Conservation (phyloP, 2,797 vertebrate species). For the Salmo trutta region DNA sequence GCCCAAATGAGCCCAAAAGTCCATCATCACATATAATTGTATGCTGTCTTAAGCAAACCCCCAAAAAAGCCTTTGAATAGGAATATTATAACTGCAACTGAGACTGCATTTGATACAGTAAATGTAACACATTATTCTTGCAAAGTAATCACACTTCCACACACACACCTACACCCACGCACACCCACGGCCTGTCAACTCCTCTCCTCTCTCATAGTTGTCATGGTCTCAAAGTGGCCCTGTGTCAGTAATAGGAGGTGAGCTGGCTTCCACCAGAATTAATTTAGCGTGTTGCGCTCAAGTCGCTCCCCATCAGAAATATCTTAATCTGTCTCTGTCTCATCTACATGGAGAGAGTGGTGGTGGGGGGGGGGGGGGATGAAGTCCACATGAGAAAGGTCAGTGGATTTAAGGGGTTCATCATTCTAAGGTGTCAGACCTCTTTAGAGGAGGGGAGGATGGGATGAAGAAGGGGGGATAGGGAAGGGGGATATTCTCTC, state of each 20-base stretch:
- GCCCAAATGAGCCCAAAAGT: too few relatives aligned
- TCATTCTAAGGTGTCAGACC: constrained; percentile 69
- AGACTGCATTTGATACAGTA: not conserved
- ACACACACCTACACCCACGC: constrained; percentile 15
- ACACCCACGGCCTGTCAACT: constrained; percentile 20
- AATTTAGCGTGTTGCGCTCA: constrained; percentile 65
- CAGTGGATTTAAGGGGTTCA: constrained; percentile 70
- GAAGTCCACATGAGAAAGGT: constrained; percentile 71
- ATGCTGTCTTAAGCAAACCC: too few relatives aligned
- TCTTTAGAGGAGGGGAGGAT: constrained; percentile 55
- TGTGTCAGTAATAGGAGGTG: constrained; percentile 60
- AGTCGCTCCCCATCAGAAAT: constrained; percentile 49
- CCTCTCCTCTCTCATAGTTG: constrained; percentile 36
- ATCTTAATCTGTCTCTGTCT: constrained; percentile 78
- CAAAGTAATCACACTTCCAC: constrained; percentile 11
- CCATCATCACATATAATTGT: too few relatives aligned
- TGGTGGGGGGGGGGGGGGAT: constrained; percentile 39
- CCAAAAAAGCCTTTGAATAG: not conserved
- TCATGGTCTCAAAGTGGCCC: constrained; percentile 48
- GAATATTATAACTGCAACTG: not conserved
- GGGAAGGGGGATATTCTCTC: not conserved
- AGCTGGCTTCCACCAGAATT: constrained; percentile 60
- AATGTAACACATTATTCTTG: not conserved
- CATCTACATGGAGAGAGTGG: constrained; percentile 72
- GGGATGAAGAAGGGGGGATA: constrained; percentile 1